A percentile compares a stretch with the other conserved stretches of the same genome.
These are phyloP conservation scores for Phaenicophaeus curvirostris DNA, from an alignment of 2,797 vertebrate species.

Conservation along the genomic window DNA sequence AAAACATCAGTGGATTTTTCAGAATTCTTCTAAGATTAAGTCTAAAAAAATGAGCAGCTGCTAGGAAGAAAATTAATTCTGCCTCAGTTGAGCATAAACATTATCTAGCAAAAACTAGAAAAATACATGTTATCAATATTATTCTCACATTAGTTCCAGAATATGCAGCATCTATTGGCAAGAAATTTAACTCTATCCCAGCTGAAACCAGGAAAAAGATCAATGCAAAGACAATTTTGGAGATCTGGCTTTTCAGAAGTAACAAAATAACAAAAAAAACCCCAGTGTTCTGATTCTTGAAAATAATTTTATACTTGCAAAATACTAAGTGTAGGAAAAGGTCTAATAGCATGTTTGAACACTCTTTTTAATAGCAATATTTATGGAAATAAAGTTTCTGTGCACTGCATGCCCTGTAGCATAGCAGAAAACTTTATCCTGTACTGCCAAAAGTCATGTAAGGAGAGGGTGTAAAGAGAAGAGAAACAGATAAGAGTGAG, in stretches of 20 bases:
- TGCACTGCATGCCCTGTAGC: background rate
- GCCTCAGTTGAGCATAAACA: too few species aligned
- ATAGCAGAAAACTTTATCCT: background rate
- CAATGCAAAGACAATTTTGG: background rate
- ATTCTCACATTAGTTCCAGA: too few species aligned
- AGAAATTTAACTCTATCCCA: too few species aligned
- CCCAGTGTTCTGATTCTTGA: background rate
- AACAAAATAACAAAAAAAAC: background rate
- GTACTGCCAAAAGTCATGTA: background rate
- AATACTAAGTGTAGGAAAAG: background rate
- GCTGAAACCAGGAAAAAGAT: background rate
- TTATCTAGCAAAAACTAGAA: too few species aligned
- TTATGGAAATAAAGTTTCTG: background rate
- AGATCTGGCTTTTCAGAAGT: background rate
- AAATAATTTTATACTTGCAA: background rate
- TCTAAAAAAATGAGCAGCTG: too few species aligned
- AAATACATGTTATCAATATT: too few species aligned
- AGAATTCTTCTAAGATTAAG: too few species aligned
- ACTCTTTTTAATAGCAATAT: background rate
- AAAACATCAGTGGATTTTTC: too few species aligned
- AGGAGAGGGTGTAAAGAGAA: background rate
- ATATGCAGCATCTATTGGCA: too few species aligned
- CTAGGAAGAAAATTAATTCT: too few species aligned
- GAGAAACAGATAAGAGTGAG: background rate
- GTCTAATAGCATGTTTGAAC: background rate